These are phyloP conservation scores for Nephotettix cincticeps DNA, from an alignment of 1,140 invertebrate genomes.

Conservation along the genomic window DNA sequence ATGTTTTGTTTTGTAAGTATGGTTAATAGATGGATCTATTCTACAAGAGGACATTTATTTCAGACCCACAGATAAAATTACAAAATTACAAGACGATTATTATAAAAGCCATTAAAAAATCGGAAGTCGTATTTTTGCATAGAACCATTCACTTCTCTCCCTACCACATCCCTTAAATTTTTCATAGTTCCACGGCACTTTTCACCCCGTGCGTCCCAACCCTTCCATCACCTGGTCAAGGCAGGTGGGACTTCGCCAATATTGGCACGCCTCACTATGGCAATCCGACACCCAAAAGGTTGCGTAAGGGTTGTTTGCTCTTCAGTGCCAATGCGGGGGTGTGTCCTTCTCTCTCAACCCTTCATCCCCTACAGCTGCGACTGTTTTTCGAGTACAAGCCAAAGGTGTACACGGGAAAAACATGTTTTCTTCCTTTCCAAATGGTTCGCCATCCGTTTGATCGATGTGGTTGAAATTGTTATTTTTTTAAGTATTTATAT, in stretches of 20 bases:
- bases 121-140: no score
- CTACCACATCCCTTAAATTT: neutral
- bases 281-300: neutral
- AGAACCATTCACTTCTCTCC: neutral
- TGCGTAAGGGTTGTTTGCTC: constrained; percentile 9
- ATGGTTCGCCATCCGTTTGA: no score
- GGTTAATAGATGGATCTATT: no score
- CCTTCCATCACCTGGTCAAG: neutral
- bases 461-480: no score
- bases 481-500: no score
- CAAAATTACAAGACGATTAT: no score
- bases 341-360: neutral
- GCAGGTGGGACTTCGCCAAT: neutral
- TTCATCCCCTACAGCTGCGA: neutral
- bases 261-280: neutral
- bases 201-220: no score
- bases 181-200: neutral
- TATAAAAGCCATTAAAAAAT: no score
- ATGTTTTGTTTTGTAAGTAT: no score
- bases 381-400: neutral
- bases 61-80: no score
- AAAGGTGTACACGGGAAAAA: neutral
- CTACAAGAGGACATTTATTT: no score
- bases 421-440: neutral
- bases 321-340: neutral